Conservation (phyloP, 2,888 invertebrate genomes). For the Rotaria socialis region DNA sequence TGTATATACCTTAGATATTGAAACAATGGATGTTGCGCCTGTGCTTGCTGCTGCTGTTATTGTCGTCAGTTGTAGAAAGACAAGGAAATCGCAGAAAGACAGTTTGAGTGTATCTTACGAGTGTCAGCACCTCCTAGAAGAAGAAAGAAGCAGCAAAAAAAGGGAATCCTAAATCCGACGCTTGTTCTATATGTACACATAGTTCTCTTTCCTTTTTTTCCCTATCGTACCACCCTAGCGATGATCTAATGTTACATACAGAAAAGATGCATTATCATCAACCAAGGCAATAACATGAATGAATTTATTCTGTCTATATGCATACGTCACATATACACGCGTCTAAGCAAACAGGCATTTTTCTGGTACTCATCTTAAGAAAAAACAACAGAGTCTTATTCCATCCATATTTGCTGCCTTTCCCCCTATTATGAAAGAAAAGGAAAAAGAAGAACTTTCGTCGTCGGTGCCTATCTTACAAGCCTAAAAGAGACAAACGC, state of each 20-base stretch:
- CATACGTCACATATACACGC: not conserved
- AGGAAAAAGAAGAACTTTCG: not conserved
- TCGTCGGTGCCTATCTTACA: not conserved
- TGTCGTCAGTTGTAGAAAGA: not conserved
- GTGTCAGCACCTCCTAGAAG: not conserved
- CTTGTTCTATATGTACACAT: not conserved
- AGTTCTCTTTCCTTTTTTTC: not conserved
- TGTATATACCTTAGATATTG: not conserved
- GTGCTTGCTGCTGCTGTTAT: not conserved
- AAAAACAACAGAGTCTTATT: conserved; percentile 9
- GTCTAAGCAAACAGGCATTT: conserved; percentile 19
- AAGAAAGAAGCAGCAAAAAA: not conserved
- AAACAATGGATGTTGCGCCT: not conserved
- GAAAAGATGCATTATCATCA: not conserved
- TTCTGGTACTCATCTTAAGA: not conserved
- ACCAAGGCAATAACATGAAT: not conserved
- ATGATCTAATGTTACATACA: not conserved
- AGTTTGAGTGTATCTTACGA: not conserved
- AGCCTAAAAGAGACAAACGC: not conserved
- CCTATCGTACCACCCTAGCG: not conserved
- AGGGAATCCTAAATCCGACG: not conserved
- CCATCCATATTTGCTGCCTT: not conserved
- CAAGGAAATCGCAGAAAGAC: not conserved
- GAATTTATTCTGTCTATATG: not conserved
- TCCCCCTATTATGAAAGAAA: not conserved